These are phyloP conservation scores for Sminthurides aquaticus DNA, from an alignment of 2,888 invertebrate species.

Conservation along the genomic window DNA sequence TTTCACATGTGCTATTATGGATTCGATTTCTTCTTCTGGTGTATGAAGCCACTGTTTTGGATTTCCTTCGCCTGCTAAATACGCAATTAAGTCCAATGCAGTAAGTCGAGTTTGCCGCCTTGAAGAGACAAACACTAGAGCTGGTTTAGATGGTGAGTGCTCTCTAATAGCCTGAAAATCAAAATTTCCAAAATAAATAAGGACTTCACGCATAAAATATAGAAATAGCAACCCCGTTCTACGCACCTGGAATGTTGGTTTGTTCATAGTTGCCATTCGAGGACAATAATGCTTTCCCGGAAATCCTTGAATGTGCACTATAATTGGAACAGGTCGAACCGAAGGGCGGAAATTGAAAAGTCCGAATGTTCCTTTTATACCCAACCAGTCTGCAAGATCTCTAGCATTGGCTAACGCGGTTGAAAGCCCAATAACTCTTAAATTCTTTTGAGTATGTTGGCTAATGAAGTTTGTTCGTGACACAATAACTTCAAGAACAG, in stretches of 20 bases:
- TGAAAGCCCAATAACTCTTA: conserved; percentile 89
- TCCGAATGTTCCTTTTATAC: conserved; percentile 67
- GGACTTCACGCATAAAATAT: too few relatives aligned
- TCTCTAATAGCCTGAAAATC: conserved; percentile 29
- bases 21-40: conserved; percentile 76
- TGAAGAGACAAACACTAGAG: conserved; percentile 91
- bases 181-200: conserved; percentile 4
- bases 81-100: conserved; percentile 87
- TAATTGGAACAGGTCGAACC: conserved; percentile 93
- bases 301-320: conserved; percentile 89
- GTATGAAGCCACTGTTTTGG: conserved; percentile 93
- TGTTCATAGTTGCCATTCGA: conserved; percentile 98
- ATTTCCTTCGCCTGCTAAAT: conserved; percentile 79
- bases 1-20: conserved; percentile 59
- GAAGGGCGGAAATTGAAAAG: conserved; percentile 96
- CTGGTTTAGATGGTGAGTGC: conserved; percentile 58
- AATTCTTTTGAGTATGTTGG: conserved; percentile 69
- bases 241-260: conserved; percentile 81
- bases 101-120: conserved; percentile 93
- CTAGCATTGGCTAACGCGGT: conserved; percentile 95
- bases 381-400: conserved; percentile 93
- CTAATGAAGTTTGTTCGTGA: conserved; percentile 95
- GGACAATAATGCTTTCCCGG: conserved; percentile 98
- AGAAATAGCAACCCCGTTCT: not conserved
- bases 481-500: conserved; percentile 92